These are phyloP conservation scores for Musca vetustissima DNA, from an alignment of 1,140 invertebrate species.

Conservation along the genomic window DNA sequence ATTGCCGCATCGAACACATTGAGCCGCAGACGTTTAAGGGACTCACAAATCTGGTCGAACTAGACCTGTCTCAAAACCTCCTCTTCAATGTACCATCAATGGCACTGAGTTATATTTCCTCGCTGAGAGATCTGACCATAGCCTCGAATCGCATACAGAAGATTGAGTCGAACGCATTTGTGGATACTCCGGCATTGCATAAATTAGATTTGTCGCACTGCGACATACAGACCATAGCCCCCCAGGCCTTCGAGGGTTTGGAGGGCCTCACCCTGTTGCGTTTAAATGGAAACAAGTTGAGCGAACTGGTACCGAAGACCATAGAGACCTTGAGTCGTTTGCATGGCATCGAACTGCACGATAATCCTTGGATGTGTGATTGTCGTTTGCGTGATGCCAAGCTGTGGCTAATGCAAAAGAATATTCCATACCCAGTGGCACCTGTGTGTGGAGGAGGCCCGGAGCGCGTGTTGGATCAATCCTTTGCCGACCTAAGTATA, in stretches of 20 bases:
- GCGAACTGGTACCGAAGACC: slow-evolving; percentile 69
- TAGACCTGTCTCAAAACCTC: slow-evolving; percentile 83
- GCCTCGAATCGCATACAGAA: slow-evolving; percentile 79
- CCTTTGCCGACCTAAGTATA: slow-evolving; percentile 73
- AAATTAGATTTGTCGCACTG: slow-evolving; percentile 84
- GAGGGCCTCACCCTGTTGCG: slow-evolving; percentile 80
- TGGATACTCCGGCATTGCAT: slow-evolving; percentile 72
- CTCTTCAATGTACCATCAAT: slow-evolving; percentile 75
- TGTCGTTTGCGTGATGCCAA: slow-evolving; percentile 81
- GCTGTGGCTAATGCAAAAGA: slow-evolving; percentile 79
- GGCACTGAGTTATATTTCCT: slow-evolving; percentile 75
- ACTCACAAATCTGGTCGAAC: slow-evolving; percentile 83
- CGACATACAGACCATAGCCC: slow-evolving; percentile 73
- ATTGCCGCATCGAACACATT: slow-evolving; percentile 81
- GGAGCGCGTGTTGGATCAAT: slow-evolving; percentile 65
- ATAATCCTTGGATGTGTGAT: slow-evolving; percentile 91
- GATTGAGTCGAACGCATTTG: slow-evolving; percentile 75
- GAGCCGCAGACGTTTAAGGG: slow-evolving; percentile 79
- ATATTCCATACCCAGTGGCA: slow-evolving; percentile 75
- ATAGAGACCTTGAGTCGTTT: slow-evolving; percentile 73
- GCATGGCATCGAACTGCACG: slow-evolving; percentile 82
- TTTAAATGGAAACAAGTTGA: slow-evolving; percentile 77
- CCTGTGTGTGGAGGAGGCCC: slow-evolving; percentile 74
- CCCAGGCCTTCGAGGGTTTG: slow-evolving; percentile 77
- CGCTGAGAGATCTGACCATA: slow-evolving; percentile 77